Percentiles rank a stretch among this genome's conserved stretches.
phyloP scores from a whole-genome alignment of 2,797 vertebrate species.

The Paratrypauchen microcephalus region DNA sequence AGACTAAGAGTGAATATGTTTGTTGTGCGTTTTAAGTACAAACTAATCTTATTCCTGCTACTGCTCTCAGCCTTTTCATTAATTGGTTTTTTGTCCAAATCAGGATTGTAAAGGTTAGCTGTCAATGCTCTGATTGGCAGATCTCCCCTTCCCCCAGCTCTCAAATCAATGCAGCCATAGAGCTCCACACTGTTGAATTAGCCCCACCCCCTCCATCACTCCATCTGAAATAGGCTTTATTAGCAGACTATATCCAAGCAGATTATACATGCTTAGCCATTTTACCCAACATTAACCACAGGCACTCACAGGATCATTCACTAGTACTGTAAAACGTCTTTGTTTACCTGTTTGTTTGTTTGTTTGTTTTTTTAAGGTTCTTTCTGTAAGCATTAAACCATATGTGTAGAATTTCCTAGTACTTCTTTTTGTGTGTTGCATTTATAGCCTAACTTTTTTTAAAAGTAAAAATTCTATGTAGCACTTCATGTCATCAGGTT shows the following conservation, averaged over 20 bases:
- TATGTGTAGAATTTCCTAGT: neutral
- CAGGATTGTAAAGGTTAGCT: slow-evolving; percentile 45
- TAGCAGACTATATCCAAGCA: slow-evolving; percentile 42
- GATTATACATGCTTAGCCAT: slow-evolving; percentile 52
- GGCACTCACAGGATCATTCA: slow-evolving; percentile 12
- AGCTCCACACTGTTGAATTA: slow-evolving; percentile 46
- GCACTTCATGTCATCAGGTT: neutral
- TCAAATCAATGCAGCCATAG: slow-evolving; percentile 52
- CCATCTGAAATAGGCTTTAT: slow-evolving; percentile 66
- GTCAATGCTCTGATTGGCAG: slow-evolving; percentile 58
- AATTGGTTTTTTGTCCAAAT: slow-evolving; percentile 67
- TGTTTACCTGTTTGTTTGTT: neutral
- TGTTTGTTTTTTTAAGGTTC: too few species aligned
- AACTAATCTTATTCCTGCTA: slow-evolving; percentile 58
- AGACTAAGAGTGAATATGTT: neutral
- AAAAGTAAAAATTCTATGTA: neutral
- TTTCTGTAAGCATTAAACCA: neutral
- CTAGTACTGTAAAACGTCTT: neutral
- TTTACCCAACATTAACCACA: slow-evolving; percentile 35
- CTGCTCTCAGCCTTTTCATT: slow-evolving; percentile 50
- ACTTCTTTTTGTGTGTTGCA: neutral
- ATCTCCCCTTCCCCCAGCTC: slow-evolving; percentile 32
- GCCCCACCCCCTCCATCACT: slow-evolving; percentile 56
- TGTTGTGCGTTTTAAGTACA: slow-evolving; percentile 45
- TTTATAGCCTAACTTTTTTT: neutral